Evolutionary conservation across 2,888 invertebrate species (phyloP).

Genomic region (Agapetus fuscipes): DNA sequence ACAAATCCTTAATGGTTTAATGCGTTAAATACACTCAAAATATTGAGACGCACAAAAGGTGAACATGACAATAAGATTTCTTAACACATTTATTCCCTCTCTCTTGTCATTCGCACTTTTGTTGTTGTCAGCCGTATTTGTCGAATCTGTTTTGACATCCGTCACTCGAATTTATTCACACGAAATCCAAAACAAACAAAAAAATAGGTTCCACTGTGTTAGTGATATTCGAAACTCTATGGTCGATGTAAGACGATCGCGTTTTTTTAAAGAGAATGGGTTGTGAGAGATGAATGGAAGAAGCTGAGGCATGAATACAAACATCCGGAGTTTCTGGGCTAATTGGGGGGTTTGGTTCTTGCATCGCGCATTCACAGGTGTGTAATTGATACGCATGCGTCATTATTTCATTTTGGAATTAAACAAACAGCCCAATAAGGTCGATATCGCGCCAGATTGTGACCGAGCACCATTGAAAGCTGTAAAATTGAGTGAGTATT

Average conservation of each 20-base stretch:
- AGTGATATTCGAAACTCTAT: not conserved
- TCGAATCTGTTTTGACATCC: slow-evolving; percentile 21
- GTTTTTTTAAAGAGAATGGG: no score
- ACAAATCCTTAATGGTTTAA: slow-evolving; percentile 5
- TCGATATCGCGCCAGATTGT: no score
- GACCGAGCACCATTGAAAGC: no score
- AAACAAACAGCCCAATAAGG: no score
- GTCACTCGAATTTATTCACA: slow-evolving; percentile 7
- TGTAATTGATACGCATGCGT: no score
- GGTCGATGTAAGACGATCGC: slow-evolving; percentile 6
- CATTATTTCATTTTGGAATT: no score
- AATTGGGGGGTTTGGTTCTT: no score
- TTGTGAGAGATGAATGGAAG: no score
- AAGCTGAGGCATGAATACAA: no score
- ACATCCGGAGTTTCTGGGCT: no score
- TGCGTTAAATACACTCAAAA: slow-evolving; percentile 3
- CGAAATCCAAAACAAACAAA: not conserved
- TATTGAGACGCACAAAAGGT: not conserved
- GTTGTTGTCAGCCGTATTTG: slow-evolving; percentile 6
- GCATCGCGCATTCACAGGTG: no score
- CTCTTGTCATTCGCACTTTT: slow-evolving; percentile 1
- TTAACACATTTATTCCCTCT: not conserved
- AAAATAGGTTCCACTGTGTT: not conserved
- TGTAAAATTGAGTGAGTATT: no score
- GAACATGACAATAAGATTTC: not conserved